phyloP scores from a whole-genome alignment of 37 sponge, comb jelly and placozoan genomes.

The Corticium candelabrum region DNA sequence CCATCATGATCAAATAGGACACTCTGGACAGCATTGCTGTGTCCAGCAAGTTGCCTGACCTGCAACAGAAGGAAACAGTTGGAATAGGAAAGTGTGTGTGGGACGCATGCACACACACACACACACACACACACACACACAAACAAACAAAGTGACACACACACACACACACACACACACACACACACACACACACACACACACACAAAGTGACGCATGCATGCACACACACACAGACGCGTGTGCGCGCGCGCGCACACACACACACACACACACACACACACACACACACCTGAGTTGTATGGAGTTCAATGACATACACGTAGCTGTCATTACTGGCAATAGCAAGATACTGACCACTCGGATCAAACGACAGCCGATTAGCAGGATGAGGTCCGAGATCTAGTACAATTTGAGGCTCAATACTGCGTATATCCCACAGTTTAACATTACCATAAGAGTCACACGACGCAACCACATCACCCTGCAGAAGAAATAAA shows the following conservation, averaged over 20 bases:
- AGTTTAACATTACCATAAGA: conserved; percentile 29
- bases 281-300: no score
- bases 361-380: conserved; percentile 58
- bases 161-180: no score
- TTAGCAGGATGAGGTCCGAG: conserved; percentile 68
- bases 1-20: conserved; percentile 42
- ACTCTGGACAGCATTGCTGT: conserved; percentile 52
- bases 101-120: no score
- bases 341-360: conserved; percentile 51
- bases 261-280: no score
- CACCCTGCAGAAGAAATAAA: conserved; percentile 11
- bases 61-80: no score
- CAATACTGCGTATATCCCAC: conserved; percentile 59
- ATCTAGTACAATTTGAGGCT: conserved; percentile 18
- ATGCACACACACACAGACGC: no score
- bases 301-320: conserved; percentile 33
- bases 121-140: conserved; percentile 37
- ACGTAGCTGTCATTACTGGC: conserved; percentile 54
- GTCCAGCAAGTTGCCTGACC: conserved; percentile 53
- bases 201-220: no score
- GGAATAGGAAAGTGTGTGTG: no score
- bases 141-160: no score
- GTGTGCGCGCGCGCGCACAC: no score
- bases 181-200: no score
- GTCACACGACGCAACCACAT: conserved; percentile 28